phyloP scores from a whole-genome alignment of 2,113 vertebrate genomes.

The Potamarius usumacintae region DNA sequence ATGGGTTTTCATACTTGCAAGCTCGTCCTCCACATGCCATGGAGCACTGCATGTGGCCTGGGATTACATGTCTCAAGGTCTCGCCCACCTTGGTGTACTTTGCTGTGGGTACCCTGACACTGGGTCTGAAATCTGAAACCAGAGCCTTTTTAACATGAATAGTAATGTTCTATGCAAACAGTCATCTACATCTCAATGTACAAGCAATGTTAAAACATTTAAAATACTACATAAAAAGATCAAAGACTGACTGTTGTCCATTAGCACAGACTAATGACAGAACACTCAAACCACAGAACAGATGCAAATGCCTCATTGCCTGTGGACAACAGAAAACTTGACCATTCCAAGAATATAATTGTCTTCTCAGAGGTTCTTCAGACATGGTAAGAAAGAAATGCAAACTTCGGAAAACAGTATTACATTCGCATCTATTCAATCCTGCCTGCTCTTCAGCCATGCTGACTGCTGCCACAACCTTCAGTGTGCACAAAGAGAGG shows the following conservation, averaged over 20 bases:
- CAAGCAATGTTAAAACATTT: neutral
- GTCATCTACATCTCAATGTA: neutral
- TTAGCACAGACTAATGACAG: neutral
- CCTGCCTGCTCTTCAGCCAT: conserved; percentile 66
- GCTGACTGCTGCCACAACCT: conserved; percentile 80
- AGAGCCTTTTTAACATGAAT: neutral
- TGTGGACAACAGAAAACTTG: neutral
- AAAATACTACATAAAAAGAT: conserved; percentile 3
- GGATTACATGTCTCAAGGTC: conserved; percentile 90
- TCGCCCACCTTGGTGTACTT: conserved; percentile 97
- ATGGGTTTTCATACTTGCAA: conserved; percentile 96
- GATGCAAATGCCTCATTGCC: conserved; percentile 11
- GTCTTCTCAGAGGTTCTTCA: neutral
- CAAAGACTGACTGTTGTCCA: neutral
- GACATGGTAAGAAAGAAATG: neutral
- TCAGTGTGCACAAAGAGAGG: conserved; percentile 79
- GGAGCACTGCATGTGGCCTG: conserved; percentile 93
- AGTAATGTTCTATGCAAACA: neutral
- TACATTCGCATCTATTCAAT: conserved; percentile 74
- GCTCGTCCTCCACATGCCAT: conserved; percentile 92
- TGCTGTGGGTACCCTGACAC: conserved; percentile 79
- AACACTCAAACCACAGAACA: conserved; percentile 1
- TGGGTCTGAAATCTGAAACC: conserved; percentile 66
- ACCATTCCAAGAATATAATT: neutral
- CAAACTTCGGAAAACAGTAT: conserved; percentile 42